Conservation (phyloP, 2,113 vertebrate genomes). For the Paramisgurnus dabryanus region DNA sequence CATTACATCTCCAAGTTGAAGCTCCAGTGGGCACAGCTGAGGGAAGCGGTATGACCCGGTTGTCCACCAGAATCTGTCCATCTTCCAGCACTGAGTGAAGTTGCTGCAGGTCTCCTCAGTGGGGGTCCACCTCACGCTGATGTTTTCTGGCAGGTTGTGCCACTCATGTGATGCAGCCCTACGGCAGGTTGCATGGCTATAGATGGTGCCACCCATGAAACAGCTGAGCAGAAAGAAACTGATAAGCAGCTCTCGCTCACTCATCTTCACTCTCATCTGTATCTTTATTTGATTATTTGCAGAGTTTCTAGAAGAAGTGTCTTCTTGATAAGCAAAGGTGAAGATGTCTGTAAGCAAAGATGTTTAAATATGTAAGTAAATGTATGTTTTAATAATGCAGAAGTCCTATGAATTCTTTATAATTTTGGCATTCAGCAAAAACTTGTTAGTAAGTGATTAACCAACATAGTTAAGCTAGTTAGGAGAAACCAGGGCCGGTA, state of each 20-base stretch:
- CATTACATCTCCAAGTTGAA: constrained; percentile 80
- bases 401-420: neutral
- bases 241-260: constrained; percentile 40
- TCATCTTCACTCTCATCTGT: constrained; percentile 55
- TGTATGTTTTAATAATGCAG: neutral
- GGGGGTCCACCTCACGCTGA: constrained; percentile 75
- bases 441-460: too few relatives aligned
- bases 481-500: too few relatives aligned
- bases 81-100: constrained; percentile 72
- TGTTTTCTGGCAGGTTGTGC: constrained; percentile 60
- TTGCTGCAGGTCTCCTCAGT: constrained; percentile 71
- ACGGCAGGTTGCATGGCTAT: constrained; percentile 67
- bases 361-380: neutral
- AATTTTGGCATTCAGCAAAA: too few relatives aligned
- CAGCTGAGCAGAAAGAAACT: constrained; percentile 47
- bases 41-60: constrained; percentile 62
- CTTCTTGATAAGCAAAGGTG: neutral
- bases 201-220: constrained; percentile 47
- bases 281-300: constrained; percentile 12
- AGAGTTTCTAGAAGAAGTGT: neutral
- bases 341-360: constrained; percentile 13
- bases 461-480: too few relatives aligned
- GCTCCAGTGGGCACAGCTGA: constrained; percentile 81
- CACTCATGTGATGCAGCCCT: constrained; percentile 69
- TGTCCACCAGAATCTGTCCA: constrained; percentile 9